Evolutionary conservation across 2,797 vertebrate species (phyloP).

Genomic region (Tauraco hartlaubi): DNA sequence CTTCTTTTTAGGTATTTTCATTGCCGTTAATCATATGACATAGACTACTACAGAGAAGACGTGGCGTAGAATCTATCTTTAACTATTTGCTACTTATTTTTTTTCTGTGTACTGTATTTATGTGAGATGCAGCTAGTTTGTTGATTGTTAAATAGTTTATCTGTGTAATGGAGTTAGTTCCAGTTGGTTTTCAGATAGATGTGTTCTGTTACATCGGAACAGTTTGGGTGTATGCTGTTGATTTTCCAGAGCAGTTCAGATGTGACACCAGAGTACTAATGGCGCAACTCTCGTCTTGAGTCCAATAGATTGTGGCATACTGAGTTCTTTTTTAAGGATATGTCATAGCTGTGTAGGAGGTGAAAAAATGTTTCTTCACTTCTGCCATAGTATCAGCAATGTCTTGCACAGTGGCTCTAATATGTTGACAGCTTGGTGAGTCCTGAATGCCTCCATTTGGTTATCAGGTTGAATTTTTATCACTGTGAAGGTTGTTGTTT

Average conservation of each 20-base stretch:
- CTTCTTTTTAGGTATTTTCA: neutral
- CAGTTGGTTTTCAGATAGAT: neutral
- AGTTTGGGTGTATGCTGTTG: neutral
- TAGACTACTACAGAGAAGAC: neutral
- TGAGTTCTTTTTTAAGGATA: constrained; percentile 16
- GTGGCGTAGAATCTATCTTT: neutral
- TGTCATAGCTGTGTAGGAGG: constrained; percentile 45
- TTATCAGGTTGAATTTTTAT: neutral
- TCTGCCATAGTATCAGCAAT: constrained; percentile 57
- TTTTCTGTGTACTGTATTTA: neutral
- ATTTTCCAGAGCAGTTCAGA: neutral
- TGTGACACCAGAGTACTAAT: constrained; percentile 25
- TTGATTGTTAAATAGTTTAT: neutral
- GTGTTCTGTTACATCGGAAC: neutral
- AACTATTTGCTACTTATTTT: neutral
- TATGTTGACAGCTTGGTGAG: constrained; percentile 14
- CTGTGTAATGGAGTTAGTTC: neutral
- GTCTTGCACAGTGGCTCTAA: constrained; percentile 53
- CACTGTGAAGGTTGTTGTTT: neutral
- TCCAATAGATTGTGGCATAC: constrained; percentile 43
- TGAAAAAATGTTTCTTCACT: constrained; percentile 62
- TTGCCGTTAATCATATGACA: neutral
- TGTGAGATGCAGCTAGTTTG: neutral
- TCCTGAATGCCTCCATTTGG: constrained; percentile 17
- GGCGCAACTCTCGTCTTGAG: neutral